These are phyloP conservation scores for Aradophagus sp. DNA, from an alignment of 1,140 invertebrate genomes.

Conservation along the genomic window DNA sequence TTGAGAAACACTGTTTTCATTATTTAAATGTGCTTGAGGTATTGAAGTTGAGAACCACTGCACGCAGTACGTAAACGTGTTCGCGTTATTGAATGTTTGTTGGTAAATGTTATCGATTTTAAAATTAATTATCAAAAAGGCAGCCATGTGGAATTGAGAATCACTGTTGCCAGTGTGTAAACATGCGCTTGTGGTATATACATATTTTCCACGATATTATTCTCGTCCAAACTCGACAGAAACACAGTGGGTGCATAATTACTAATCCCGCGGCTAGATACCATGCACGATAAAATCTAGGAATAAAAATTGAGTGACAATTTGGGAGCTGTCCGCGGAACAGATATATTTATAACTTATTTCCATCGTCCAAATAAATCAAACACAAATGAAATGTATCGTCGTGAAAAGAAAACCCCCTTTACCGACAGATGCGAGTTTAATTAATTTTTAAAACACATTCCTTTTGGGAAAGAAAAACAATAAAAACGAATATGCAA, in stretches of 20 bases:
- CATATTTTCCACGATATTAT: constrained; percentile 23
- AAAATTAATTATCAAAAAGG: background rate
- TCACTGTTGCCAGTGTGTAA: background rate
- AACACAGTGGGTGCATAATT: constrained; percentile 23
- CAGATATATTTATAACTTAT: constrained; percentile 1
- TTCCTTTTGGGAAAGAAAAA: too few relatives aligned
- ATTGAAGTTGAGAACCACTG: too few relatives aligned
- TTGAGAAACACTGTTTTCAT: too few relatives aligned
- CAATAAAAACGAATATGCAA: too few relatives aligned
- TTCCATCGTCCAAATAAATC: background rate
- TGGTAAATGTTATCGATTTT: too few relatives aligned
- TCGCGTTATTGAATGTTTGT: too few relatives aligned
- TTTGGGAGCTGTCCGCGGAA: background rate
- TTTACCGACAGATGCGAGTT: too few relatives aligned
- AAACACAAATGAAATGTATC: too few relatives aligned
- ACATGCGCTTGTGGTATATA: background rate
- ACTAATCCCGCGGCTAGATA: constrained; percentile 26
- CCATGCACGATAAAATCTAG: constrained; percentile 16
- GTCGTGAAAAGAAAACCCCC: too few relatives aligned
- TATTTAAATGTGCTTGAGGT: too few relatives aligned
- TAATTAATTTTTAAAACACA: too few relatives aligned
- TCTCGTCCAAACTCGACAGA: constrained; percentile 7
- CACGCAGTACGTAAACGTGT: too few relatives aligned
- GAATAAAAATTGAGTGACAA: constrained; percentile 23
- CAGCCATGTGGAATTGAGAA: constrained; percentile 1